These are phyloP conservation scores for Thunnus thynnus DNA, from an alignment of 2,113 vertebrate genomes.

Conservation along the genomic window DNA sequence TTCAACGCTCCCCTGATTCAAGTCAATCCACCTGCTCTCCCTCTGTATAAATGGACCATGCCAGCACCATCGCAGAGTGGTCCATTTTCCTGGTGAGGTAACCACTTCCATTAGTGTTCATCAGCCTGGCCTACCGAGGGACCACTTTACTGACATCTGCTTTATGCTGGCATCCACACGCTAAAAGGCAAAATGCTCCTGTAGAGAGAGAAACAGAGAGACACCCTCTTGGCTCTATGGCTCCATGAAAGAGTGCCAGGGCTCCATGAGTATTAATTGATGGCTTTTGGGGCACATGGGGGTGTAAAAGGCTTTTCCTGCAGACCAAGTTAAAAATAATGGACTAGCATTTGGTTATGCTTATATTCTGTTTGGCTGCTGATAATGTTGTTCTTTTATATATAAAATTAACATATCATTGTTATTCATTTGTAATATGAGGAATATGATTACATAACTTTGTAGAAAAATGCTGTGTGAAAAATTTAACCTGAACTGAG, in stretches of 20 bases:
- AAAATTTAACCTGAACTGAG: no score
- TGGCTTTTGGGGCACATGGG: slow-evolving; percentile 67
- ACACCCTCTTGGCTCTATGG: slow-evolving; percentile 39
- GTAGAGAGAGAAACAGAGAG: slow-evolving; percentile 43
- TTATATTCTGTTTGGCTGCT: not conserved
- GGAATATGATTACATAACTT: not conserved
- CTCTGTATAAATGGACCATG: slow-evolving; percentile 47
- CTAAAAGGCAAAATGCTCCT: slow-evolving; percentile 78
- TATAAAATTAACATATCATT: not conserved
- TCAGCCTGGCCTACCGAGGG: slow-evolving; percentile 76
- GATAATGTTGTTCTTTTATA: not conserved
- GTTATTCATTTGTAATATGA: not conserved
- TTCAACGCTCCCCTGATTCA: slow-evolving; percentile 35
- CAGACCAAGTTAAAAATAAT: not conserved
- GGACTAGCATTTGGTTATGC: not conserved
- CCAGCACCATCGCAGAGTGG: slow-evolving; percentile 67
- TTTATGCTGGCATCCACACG: slow-evolving; percentile 70
- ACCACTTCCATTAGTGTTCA: slow-evolving; percentile 86
- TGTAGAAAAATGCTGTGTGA: not conserved
- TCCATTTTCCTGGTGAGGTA: slow-evolving; percentile 83
- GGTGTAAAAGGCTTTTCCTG: slow-evolving; percentile 70
- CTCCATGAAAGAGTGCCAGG: slow-evolving; percentile 39
- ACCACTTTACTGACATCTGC: slow-evolving; percentile 83
- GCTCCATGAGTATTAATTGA: slow-evolving; percentile 77
- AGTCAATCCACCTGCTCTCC: slow-evolving; percentile 48